Percentiles rank a stretch among this genome's conserved stretches.
These are phyloP conservation scores for Silurus glanis DNA, from an alignment of 2,113 vertebrate genomes.

Conservation along the genomic window DNA sequence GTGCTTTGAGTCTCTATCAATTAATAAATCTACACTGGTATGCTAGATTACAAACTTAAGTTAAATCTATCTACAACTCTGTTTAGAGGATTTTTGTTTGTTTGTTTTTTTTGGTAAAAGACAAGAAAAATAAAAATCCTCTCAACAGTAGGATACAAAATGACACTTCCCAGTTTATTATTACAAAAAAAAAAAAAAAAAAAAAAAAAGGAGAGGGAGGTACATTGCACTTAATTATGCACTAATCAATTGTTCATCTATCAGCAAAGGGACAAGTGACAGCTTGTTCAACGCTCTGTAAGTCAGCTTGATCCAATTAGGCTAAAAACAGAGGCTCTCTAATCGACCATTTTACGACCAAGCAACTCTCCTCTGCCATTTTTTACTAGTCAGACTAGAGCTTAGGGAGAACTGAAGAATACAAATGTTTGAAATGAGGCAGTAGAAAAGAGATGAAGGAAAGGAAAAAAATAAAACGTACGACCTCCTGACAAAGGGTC, in stretches of 20 bases:
- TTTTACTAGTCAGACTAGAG: constrained; percentile 59
- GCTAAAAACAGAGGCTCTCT: constrained; percentile 69
- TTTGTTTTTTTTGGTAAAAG: too few relatives aligned
- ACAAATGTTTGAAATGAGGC: constrained; percentile 67
- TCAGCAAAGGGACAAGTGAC: constrained; percentile 69
- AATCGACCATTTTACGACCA: constrained; percentile 69
- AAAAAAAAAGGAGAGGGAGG: constrained; percentile 34
- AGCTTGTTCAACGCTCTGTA: constrained; percentile 73
- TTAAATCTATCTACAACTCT: too few relatives aligned
- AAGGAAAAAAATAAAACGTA: constrained; percentile 55
- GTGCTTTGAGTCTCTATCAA: too few relatives aligned
- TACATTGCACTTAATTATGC: constrained; percentile 67
- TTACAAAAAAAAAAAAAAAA: background rate
- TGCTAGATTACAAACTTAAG: too few relatives aligned
- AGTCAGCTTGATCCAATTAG: constrained; percentile 77
- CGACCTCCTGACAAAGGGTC: constrained; percentile 67
- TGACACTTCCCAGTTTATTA: background rate
- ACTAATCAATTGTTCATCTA: constrained; percentile 75
- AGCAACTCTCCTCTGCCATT: constrained; percentile 50
- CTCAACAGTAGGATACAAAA: background rate
- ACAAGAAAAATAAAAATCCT: too few relatives aligned
- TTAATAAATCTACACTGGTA: too few relatives aligned
- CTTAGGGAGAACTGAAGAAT: constrained; percentile 55
- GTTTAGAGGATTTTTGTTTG: too few relatives aligned
- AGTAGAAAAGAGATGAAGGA: constrained; percentile 46